phyloP scores from a whole-genome alignment of 2,797 vertebrate species.

The Hipposideros larvatus region DNA sequence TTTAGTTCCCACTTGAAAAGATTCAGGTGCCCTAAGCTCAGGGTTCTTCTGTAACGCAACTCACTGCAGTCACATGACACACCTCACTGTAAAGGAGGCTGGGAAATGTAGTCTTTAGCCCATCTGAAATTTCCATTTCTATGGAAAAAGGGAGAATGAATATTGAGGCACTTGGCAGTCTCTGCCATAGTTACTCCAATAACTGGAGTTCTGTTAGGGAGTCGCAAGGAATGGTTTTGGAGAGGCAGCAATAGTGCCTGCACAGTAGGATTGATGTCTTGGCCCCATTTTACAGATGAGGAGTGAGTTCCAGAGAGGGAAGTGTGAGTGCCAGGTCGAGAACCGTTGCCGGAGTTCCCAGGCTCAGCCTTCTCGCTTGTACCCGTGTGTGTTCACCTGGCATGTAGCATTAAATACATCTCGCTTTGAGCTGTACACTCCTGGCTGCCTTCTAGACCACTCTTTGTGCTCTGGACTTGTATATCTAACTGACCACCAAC shows the following conservation, averaged over 20 bases:
- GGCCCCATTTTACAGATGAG: background rate
- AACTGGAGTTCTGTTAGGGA: background rate
- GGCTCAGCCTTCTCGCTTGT: background rate
- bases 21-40: background rate
- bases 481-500: background rate
- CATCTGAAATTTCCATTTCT: background rate
- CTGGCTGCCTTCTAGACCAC: background rate
- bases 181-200: background rate
- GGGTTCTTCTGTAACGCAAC: background rate
- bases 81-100: background rate
- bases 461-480: background rate
- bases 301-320: background rate
- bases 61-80: background rate
- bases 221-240: background rate
- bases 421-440: background rate
- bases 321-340: background rate
- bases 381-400: background rate
- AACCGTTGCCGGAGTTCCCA: rapidly evolving
- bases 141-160: background rate
- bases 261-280: background rate
- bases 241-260: background rate
- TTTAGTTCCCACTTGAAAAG: background rate
- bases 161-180: background rate
- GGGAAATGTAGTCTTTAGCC: constrained; percentile 26
- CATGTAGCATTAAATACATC: background rate